Evolutionary conservation across 2,113 vertebrate genomes (phyloP).

Genomic region (Egretta garzetta): DNA sequence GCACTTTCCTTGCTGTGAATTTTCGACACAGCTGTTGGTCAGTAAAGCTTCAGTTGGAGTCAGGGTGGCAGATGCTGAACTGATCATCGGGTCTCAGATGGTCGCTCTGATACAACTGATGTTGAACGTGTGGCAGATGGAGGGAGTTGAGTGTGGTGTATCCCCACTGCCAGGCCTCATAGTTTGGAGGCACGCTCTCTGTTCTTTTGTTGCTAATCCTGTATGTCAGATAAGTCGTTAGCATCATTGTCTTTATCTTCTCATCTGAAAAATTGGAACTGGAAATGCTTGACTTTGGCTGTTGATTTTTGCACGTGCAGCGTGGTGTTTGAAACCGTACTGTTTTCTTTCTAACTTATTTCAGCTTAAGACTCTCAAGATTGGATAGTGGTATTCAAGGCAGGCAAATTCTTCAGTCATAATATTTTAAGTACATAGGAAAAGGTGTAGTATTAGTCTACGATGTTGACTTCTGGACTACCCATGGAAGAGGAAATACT

Average conservation of each 20-base stretch:
- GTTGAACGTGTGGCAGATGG: neutral
- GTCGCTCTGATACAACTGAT: neutral
- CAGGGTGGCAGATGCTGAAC: neutral
- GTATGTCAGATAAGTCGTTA: neutral
- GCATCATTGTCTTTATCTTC: neutral
- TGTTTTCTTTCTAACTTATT: neutral
- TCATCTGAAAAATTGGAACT: neutral
- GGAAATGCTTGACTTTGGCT: neutral
- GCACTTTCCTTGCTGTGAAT: neutral
- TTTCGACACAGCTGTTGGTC: neutral
- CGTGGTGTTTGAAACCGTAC: neutral
- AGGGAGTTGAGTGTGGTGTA: neutral
- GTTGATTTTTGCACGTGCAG: neutral
- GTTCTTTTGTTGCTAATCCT: neutral
- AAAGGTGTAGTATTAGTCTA: neutral
- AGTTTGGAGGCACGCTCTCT: neutral
- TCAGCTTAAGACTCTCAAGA: neutral
- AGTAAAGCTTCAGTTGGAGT: neutral
- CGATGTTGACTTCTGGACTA: neutral
- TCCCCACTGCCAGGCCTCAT: neutral
- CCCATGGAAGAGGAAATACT: neutral
- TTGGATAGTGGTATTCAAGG: neutral
- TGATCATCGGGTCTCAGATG: neutral
- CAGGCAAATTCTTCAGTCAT: neutral
- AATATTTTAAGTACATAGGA: neutral